Conservation (phyloP, 2,888 invertebrate species). For the Erpobdella octoculata region DNA sequence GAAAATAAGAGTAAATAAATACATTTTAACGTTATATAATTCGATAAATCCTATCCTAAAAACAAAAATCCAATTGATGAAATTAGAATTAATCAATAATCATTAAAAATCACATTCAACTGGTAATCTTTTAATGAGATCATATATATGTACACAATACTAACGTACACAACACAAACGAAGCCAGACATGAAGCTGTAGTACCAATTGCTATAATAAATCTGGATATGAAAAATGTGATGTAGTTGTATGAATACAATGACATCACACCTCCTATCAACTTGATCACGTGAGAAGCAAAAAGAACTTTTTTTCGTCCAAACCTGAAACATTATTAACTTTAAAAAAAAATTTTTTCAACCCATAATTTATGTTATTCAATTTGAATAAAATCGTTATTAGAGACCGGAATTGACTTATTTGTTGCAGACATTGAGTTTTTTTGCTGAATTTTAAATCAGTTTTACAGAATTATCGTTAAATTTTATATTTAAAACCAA, state of each 20-base stretch:
- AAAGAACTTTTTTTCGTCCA: constrained; percentile 31
- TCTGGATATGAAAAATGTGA: constrained; percentile 24
- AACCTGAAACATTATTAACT: constrained; percentile 27
- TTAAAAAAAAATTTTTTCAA: not conserved
- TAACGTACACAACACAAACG: constrained; percentile 34
- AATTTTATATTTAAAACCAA: not conserved
- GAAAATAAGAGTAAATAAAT: too few relatives aligned
- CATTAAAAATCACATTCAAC: too few relatives aligned
- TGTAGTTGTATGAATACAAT: constrained; percentile 31
- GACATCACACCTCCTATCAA: constrained; percentile 29
- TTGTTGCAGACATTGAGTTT: too few relatives aligned
- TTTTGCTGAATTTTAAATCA: not conserved
- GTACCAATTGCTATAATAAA: constrained; percentile 34
- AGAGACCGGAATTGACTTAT: too few relatives aligned
- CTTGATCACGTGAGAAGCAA: constrained; percentile 28
- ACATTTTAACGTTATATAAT: too few relatives aligned
- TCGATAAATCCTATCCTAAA: too few relatives aligned
- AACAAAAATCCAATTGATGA: too few relatives aligned
- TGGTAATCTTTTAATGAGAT: too few relatives aligned
- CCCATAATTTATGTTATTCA: too few relatives aligned
- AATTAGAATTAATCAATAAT: too few relatives aligned
- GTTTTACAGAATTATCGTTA: not conserved
- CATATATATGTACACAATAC: too few relatives aligned
- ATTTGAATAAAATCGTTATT: too few relatives aligned
- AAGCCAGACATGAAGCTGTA: constrained; percentile 29